Conservation (phyloP, 2,797 vertebrate species). For the Ammospiza maritima region DNA sequence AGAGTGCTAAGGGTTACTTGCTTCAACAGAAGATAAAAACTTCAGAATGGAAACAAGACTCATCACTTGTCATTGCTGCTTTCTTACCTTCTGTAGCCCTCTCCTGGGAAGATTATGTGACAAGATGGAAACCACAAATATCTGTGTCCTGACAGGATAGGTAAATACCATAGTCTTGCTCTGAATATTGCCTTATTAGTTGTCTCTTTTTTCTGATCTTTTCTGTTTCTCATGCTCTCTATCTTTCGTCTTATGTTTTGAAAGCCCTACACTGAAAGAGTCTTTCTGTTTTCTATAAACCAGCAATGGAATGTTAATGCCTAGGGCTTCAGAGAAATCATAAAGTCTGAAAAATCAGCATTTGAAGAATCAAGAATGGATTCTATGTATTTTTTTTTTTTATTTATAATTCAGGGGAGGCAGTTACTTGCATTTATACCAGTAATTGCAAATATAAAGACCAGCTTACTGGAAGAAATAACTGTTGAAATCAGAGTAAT, state of each 20-base stretch:
- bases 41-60: background rate
- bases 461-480: background rate
- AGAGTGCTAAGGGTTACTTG: background rate
- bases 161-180: background rate
- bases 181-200: background rate
- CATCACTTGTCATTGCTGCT: background rate
- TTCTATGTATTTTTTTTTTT: background rate
- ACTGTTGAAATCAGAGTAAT: background rate
- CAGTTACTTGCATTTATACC: background rate
- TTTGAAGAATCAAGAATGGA: background rate
- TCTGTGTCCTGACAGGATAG: background rate
- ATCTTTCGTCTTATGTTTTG: background rate
- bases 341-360: background rate
- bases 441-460: background rate
- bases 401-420: background rate
- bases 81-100: background rate
- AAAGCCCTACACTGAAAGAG: background rate
- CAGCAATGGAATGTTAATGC: background rate
- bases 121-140: background rate
- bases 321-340: background rate
- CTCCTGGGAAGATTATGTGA: background rate
- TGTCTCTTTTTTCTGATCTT: background rate
- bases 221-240: background rate
- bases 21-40: background rate
- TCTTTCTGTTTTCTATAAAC: background rate